These are phyloP conservation scores for Diogma glabrata DNA, from an alignment of 2,888 invertebrate genomes.

Conservation along the genomic window DNA sequence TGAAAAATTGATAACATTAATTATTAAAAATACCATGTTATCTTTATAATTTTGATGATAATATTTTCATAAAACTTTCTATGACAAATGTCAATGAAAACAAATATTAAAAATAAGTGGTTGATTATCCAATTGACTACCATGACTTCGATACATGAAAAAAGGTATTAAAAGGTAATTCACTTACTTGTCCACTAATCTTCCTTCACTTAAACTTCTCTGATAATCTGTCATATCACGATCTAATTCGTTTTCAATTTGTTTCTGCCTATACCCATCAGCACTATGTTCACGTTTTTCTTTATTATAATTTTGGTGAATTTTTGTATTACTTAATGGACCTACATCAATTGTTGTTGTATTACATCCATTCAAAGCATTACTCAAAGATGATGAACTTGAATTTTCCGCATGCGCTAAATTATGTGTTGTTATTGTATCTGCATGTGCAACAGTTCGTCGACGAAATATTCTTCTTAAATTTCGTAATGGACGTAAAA, in stretches of 20 bases:
- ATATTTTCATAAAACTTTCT: too few relatives aligned
- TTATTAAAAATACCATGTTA: too few relatives aligned
- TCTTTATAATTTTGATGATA: too few relatives aligned
- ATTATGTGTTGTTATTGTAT: slow-evolving; percentile 18
- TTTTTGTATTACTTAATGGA: neutral
- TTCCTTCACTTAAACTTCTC: slow-evolving; percentile 35
- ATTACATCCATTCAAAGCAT: slow-evolving; percentile 14
- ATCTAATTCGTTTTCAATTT: slow-evolving; percentile 6
- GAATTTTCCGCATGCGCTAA: slow-evolving; percentile 18
- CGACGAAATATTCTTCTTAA: slow-evolving; percentile 36
- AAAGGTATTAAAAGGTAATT: too few relatives aligned
- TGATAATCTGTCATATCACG: slow-evolving; percentile 35
- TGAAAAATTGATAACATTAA: too few relatives aligned
- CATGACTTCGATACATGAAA: too few relatives aligned
- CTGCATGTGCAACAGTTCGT: slow-evolving; percentile 32
- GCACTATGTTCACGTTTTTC: slow-evolving; percentile 15
- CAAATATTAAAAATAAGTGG: too few relatives aligned
- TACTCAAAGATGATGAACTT: slow-evolving; percentile 17
- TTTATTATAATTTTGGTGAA: too few relatives aligned
- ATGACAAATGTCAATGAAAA: too few relatives aligned
- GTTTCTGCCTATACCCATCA: slow-evolving; percentile 11
- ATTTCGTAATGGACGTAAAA: slow-evolving; percentile 36
- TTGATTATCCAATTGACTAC: too few relatives aligned
- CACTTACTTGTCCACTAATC: slow-evolving; percentile 33
- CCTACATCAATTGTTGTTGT: slow-evolving; percentile 1